Evolutionary conservation across 2,797 vertebrate species (phyloP), one percentile per base, ranked within the genome.

Genomic region (Rallus crepitans): DNA sequence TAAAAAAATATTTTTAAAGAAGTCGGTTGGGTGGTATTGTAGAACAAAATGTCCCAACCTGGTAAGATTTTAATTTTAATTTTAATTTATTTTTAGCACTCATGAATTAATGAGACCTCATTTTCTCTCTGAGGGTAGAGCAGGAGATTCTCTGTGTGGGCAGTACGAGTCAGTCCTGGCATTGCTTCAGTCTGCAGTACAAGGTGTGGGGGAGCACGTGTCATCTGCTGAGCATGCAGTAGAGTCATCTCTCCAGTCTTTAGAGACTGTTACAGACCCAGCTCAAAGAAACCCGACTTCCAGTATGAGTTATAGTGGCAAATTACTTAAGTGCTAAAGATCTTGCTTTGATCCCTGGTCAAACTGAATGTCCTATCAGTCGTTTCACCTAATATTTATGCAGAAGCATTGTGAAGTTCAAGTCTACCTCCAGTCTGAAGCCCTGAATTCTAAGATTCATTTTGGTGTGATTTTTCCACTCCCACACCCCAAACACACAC

Each of bases 31-130:
- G 27, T 75, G 60, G 40, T 75, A 64, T 40, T 84, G 40, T 33
- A 85, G 78, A 57, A 92, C 86, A 95, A 77, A 94, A 95, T 92
- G 81, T 95, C 91, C 88, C 75, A 92, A 82, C 35, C 78, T 94
- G 61, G 55, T 90, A 68, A 89, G 61, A 7, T 65, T 83, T 59
- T 79, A 75, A 63, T 87, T 94, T 87, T 50, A 90, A 94, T 88
- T 86, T 72, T 18, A 61, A 30, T 61, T 80, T 87, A 84, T 90
- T 97, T 96, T 93, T 93, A 96, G 61, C 15, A 33, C 27, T 89
- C 15, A 5, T 42, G 30, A 80, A 42, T 66, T 84, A 52, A 71
- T 48, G 66, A 84, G 76, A 45, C 35, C 37, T 56, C 25, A 48
- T 65, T 86, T 80, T 45, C 12, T 82, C 60, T 69, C 37, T 82